Percentiles rank a stretch among this genome's conserved stretches.
Evolutionary conservation across 2,888 invertebrate species (phyloP).

Genomic region (Athalia cordata): DNA sequence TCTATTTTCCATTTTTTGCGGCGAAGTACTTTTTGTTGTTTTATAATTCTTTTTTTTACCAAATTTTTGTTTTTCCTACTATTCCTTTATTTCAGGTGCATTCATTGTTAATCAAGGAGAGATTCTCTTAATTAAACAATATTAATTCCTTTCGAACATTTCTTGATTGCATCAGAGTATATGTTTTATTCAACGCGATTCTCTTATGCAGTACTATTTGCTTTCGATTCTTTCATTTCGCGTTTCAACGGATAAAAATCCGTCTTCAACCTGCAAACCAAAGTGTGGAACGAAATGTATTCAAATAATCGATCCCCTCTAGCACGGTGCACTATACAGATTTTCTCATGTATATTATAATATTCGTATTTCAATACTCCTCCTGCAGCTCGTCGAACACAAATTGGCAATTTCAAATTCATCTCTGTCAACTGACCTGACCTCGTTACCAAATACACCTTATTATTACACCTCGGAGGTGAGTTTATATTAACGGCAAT

Average conservation of each 20-base stretch:
- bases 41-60: background rate
- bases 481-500: too few relatives aligned
- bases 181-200: conserved; percentile 30
- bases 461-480: too few relatives aligned
- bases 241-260: conserved; percentile 20
- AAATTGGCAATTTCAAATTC: conserved; percentile 25
- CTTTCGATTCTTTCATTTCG: conserved; percentile 40
- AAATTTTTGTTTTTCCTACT: background rate
- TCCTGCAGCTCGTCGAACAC: background rate
- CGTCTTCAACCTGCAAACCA: conserved; percentile 11
- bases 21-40: conserved; percentile 10
- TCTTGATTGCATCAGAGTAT: conserved; percentile 18
- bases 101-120: conserved; percentile 21
- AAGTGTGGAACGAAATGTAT: conserved; percentile 28
- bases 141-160: conserved; percentile 28
- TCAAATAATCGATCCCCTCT: conserved; percentile 32
- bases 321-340: background rate
- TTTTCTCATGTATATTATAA: background rate
- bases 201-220: background rate
- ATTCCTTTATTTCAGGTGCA: background rate
- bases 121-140: conserved; percentile 34
- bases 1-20: conserved; percentile 14
- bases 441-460: too few relatives aligned
- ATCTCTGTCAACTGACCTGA: conserved; percentile 2
- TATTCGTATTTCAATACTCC: background rate